A percentile compares a stretch with the other conserved stretches of the same genome.
Conservation (phyloP, 2,888 invertebrate species). For the Muscina levida region DNA sequence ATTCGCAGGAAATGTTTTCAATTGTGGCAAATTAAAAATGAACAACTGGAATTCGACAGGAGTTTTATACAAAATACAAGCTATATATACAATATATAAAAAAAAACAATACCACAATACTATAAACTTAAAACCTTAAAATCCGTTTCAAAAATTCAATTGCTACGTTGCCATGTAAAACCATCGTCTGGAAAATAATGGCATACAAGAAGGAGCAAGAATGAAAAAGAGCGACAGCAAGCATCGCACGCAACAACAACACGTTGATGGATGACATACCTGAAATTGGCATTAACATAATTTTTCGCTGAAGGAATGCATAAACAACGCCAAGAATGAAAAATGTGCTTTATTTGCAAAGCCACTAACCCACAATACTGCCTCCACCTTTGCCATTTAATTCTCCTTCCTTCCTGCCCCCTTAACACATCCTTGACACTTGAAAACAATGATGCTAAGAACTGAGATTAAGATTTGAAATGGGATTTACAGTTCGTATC, state of each 20-base stretch:
- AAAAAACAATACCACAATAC: constrained; percentile 20
- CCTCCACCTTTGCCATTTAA: too few relatives aligned
- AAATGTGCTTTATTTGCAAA: constrained; percentile 28
- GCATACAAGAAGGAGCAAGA: background rate
- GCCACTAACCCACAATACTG: background rate
- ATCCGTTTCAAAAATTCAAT: too few relatives aligned
- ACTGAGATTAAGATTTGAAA: constrained; percentile 43
- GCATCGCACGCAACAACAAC: background rate
- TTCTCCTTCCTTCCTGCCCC: too few relatives aligned
- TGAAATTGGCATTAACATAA: constrained; percentile 55
- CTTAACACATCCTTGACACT: too few relatives aligned
- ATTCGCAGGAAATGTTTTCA: constrained; percentile 3
- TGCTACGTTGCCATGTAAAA: background rate
- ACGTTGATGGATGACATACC: constrained; percentile 55
- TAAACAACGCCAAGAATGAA: constrained; percentile 31
- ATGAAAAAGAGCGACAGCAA: background rate
- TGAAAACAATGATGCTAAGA: constrained; percentile 5
- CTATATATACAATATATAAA: too few relatives aligned
- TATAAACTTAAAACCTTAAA: constrained; percentile 30
- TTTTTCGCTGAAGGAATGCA: constrained; percentile 48
- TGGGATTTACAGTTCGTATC: constrained; percentile 31
- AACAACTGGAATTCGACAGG: constrained; percentile 5
- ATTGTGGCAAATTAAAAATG: constrained; percentile 13
- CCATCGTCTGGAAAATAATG: background rate
- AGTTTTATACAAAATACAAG: constrained; percentile 4